A percentile compares a stretch with the other conserved stretches of the same genome.
Evolutionary conservation across 2,888 invertebrate genomes (phyloP).

Genomic region (Ophraella communa): DNA sequence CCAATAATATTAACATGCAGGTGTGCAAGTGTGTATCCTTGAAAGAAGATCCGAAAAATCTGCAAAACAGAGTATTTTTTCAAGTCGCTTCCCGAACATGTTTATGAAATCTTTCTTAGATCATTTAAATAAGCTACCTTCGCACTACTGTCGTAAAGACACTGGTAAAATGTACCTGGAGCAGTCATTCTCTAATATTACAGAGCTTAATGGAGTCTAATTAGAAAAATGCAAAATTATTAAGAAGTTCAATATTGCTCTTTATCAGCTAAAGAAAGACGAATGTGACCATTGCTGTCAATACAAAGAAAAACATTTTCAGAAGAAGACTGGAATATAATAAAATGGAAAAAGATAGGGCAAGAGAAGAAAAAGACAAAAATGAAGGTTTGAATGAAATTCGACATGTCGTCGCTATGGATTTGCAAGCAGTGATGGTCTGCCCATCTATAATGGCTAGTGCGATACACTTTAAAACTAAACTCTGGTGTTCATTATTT

Average conservation of each 20-base stretch:
- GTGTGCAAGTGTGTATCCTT: background rate
- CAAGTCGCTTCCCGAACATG: background rate
- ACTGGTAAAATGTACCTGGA: background rate
- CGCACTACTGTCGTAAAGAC: background rate
- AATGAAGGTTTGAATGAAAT: background rate
- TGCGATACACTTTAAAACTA: slow-evolving; percentile 44
- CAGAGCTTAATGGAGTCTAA: background rate
- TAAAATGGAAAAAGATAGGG: background rate
- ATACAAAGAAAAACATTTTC: background rate
- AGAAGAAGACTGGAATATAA: background rate
- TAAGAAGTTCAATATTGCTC: background rate
- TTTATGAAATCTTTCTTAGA: background rate
- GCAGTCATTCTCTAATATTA: too few relatives aligned
- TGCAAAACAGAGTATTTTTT: background rate
- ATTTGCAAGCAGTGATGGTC: slow-evolving; percentile 42
- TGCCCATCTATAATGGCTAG: slow-evolving; percentile 27
- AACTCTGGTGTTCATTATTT: slow-evolving; percentile 48
- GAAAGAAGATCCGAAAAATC: background rate
- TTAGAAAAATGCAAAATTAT: background rate
- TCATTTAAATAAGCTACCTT: background rate
- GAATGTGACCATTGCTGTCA: background rate
- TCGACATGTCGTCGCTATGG: slow-evolving; percentile 16
- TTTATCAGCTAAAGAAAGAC: background rate
- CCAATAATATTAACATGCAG: too few relatives aligned
- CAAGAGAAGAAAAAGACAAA: background rate